A percentile compares a stretch with the other conserved stretches of the same genome.
These are phyloP conservation scores for Eriosoma lanigerum DNA, from an alignment of 1,140 invertebrate species.

Conservation along the genomic window DNA sequence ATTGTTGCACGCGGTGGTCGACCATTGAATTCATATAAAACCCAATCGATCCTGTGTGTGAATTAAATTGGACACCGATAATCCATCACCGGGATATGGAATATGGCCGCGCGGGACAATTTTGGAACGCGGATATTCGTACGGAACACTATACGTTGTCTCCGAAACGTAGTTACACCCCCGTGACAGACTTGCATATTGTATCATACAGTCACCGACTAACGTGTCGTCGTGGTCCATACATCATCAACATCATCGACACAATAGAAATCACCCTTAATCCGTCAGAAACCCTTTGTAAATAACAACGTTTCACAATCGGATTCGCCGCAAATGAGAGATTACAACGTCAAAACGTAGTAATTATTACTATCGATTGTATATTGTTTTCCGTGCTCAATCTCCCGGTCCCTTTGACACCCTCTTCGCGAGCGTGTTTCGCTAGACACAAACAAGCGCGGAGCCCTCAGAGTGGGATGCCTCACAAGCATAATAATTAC, in stretches of 20 bases:
- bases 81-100: slow-evolving; percentile 23
- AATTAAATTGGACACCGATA: slow-evolving; percentile 25
- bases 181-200: neutral
- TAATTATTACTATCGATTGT: slow-evolving; percentile 30
- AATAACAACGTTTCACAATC: slow-evolving; percentile 22
- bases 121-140: neutral
- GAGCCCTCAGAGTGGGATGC: no score
- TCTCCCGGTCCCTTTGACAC: no score
- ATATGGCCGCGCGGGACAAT: neutral
- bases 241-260: slow-evolving; percentile 7
- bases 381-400: slow-evolving; percentile 9
- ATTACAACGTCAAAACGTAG: slow-evolving; percentile 33
- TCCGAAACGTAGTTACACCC: neutral
- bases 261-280: slow-evolving; percentile 30
- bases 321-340: slow-evolving; percentile 23
- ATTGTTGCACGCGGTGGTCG: no score
- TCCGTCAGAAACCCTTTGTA: slow-evolving; percentile 29
- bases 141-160: neutral
- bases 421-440: neutral
- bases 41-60: slow-evolving; percentile 16
- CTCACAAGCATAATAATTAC: no score
- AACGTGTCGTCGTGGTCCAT: neutral
- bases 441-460: neutral
- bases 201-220: neutral
- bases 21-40: neutral